A percentile compares a stretch with the other conserved stretches of the same genome.
These are phyloP conservation scores for Agrotis segetum DNA, from an alignment of 2,888 invertebrate species.

Conservation along the genomic window DNA sequence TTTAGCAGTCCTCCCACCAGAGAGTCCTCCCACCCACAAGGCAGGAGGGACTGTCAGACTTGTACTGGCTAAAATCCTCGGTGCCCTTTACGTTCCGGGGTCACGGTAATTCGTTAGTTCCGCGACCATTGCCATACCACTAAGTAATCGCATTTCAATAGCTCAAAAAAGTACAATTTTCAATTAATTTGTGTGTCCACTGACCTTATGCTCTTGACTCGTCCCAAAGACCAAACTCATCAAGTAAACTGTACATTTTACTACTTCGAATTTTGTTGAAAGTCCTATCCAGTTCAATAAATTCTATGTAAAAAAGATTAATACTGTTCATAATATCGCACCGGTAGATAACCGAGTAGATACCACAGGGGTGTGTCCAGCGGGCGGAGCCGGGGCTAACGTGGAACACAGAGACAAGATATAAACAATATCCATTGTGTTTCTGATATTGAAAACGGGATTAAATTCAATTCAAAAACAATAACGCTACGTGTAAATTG, in stretches of 20 bases:
- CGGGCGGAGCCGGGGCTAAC: conserved; percentile 81
- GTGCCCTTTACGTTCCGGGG: too few species aligned
- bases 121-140: too few species aligned
- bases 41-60: too few species aligned
- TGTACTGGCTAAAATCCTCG: too few species aligned
- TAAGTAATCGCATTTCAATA: too few species aligned
- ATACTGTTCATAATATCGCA: conserved; percentile 79
- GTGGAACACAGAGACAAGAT: conserved; percentile 76
- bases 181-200: too few species aligned
- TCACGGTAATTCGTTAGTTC: too few species aligned
- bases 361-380: conserved; percentile 80
- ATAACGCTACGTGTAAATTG: conserved; percentile 26
- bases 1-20: too few species aligned
- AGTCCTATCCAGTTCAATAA: conserved; percentile 44
- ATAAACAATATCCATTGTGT: conserved; percentile 77
- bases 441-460: conserved; percentile 63
- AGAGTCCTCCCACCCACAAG: too few species aligned
- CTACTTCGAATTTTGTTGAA: not conserved
- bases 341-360: conserved; percentile 77
- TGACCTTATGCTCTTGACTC: not conserved
- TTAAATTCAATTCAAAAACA: conserved; percentile 54
- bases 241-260: not conserved
- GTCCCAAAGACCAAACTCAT: not conserved
- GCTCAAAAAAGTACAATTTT: too few species aligned
- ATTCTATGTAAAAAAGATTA: conserved; percentile 66